Percentiles rank a stretch among this genome's conserved stretches.
phyloP scores from a whole-genome alignment of 35 echinoderm and acorn worm species.

The Strongylocentrotus purpuratus region DNA sequence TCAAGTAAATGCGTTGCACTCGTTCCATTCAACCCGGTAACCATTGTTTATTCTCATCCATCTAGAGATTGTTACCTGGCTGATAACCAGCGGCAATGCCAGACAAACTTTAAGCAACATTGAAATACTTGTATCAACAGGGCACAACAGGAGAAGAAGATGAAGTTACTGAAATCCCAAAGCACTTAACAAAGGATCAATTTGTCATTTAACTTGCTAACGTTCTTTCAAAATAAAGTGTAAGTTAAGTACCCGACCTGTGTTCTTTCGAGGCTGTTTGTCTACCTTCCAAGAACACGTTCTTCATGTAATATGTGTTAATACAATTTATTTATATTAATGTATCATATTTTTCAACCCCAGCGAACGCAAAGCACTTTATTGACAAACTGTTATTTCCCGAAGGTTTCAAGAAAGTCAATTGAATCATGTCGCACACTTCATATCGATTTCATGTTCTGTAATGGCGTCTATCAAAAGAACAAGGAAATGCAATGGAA shows the following conservation, averaged over 20 bases:
- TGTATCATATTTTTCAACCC: too few species aligned
- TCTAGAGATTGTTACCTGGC: neutral
- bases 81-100: neutral
- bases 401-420: too few species aligned
- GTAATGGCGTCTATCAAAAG: too few species aligned
- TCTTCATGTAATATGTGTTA: neutral
- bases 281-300: neutral
- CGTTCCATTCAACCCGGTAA: too few species aligned
- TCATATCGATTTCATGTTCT: too few species aligned
- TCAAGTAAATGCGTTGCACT: too few species aligned
- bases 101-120: neutral
- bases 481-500: too few species aligned
- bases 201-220: neutral
- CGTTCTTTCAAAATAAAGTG: neutral
- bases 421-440: too few species aligned
- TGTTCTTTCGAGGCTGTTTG: neutral
- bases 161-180: neutral
- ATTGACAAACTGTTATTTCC: too few species aligned
- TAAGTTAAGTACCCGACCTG: too few species aligned
- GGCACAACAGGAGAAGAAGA: neutral
- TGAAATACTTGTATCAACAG: neutral
- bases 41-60: neutral
- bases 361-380: too few species aligned
- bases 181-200: neutral
- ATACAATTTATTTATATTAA: too few species aligned